Base-by-base conservation (phyloP, 2,113 vertebrate genomes). In the Rhipidura dahli region DNA sequence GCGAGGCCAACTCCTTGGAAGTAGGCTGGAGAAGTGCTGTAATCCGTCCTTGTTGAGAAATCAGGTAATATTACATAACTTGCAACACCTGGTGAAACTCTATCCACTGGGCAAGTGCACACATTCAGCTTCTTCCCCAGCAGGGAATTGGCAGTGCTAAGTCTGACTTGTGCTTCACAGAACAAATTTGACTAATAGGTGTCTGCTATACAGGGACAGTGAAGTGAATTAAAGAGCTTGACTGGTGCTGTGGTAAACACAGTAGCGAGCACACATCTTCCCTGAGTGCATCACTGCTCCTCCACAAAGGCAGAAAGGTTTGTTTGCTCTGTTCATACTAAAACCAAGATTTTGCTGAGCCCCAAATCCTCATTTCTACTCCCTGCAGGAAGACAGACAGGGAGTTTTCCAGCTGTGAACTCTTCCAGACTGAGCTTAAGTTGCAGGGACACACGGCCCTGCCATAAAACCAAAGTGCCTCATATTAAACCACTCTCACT, bases 11-110 rank as follows among this genome's bases (percentile, higher is more conserved):
- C 66, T 95, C 91, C 93, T 95, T 96, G 92, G 87, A 97, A 93
- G 80, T 60, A 95, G 88, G 95, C 92, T 96, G 70, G 64, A 93
- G 90, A 80, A 89, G 66, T 83, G 83, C 96, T 93, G 88, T 94
- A 91, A 95, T 90, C 69, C 80, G 64, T 60, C 83, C 64, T 95
- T 15, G 47, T 93, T 95, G 87, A 92, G 97, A 95, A 97, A 96
- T 79, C 91, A 79, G 50, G 54, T 60, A 65, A 93, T 78, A 65
- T 94, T 94, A 94, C 89, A 96, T 96, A 97, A 95, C 83, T 63
- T 72, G 66, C 79, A 96, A 87, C 93, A 94, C 95, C 81, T 78
- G 91, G 90, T 95, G 93, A 89, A 95, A 92, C 68, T 72, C 80
- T 59, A 78, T 69, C 87, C 78, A 95, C 84, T 19, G 82, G 91